These are phyloP conservation scores for Bembecia ichneumoniformis DNA, from an alignment of 2,888 invertebrate species.

Conservation along the genomic window DNA sequence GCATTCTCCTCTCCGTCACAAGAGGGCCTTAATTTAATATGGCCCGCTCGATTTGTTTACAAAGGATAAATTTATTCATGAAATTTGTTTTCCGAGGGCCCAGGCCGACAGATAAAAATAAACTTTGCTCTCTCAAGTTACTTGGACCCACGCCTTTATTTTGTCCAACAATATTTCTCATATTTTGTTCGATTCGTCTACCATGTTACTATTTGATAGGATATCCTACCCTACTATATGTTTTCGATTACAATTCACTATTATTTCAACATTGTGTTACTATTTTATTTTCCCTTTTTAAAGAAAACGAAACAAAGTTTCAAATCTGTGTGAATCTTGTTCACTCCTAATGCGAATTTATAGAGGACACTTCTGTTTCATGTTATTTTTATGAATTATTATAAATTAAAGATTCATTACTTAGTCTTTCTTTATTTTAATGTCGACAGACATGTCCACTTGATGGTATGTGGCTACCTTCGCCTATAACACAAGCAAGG, in stretches of 20 bases:
- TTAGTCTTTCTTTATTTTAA: no score
- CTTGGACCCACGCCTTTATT: slow-evolving; percentile 32
- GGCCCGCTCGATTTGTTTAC: slow-evolving; percentile 67
- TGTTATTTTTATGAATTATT: no score
- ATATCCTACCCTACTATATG: slow-evolving; percentile 4
- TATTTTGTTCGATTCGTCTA: slow-evolving; percentile 26
- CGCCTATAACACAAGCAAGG: no score
- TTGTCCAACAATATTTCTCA: slow-evolving; percentile 27
- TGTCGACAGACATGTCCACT: no score
- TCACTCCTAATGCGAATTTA: no score
- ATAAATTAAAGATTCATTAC: no score
- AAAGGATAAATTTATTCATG: slow-evolving; percentile 71
- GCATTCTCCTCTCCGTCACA: slow-evolving; percentile 41
- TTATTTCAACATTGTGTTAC: no score
- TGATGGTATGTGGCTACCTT: no score
- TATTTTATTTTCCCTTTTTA: no score
- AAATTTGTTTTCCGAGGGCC: slow-evolving; percentile 63
- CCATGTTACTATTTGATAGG: slow-evolving; percentile 9
- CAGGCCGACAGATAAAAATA: slow-evolving; percentile 46
- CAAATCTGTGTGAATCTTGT: no score
- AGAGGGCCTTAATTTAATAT: slow-evolving; percentile 62
- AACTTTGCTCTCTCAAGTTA: slow-evolving; percentile 53
- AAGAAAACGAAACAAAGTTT: no score
- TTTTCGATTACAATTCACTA: neutral
- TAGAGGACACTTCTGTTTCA: no score